Conservation (phyloP, 2,113 vertebrate genomes). For the Neodontobutis hainanensis region DNA sequence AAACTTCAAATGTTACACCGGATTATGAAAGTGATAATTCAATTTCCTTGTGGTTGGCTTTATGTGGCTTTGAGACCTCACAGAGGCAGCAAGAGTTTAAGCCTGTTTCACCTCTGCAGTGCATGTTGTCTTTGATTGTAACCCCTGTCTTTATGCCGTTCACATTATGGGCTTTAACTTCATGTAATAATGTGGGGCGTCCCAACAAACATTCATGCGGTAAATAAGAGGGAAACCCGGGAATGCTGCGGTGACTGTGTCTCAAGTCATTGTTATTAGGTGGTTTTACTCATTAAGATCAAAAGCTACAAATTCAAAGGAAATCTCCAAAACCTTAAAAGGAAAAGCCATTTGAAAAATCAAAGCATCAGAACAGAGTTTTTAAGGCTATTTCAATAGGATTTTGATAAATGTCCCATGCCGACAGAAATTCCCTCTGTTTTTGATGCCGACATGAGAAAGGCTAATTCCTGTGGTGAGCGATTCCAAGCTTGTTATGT, state of each 20-base stretch:
- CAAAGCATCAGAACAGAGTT: conserved; percentile 47
- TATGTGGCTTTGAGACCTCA: conserved; percentile 48
- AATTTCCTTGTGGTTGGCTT: conserved; percentile 29
- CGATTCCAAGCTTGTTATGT: conserved; percentile 35
- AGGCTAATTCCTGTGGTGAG: conserved; percentile 30
- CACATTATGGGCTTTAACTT: conserved; percentile 61
- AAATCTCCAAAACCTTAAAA: conserved; percentile 42
- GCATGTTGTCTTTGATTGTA: conserved; percentile 62
- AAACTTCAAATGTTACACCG: conserved; percentile 23
- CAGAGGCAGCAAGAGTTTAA: conserved; percentile 25
- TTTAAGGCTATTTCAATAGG: conserved; percentile 43
- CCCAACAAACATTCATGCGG: conserved; percentile 66
- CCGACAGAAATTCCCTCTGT: conserved; percentile 45
- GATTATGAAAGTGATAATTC: conserved; percentile 46
- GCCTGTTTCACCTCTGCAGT: conserved; percentile 28
- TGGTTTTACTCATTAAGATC: conserved; percentile 76
- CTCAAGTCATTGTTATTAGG: conserved; percentile 70
- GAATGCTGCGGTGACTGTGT: conserved; percentile 68
- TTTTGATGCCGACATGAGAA: conserved; percentile 23
- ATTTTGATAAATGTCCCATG: conserved; percentile 51
- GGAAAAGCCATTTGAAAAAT: conserved; percentile 39
- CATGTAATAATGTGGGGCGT: conserved; percentile 61
- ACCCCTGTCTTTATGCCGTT: conserved; percentile 53
- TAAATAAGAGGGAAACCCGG: conserved; percentile 60
- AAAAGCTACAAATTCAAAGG: conserved; percentile 70